Percentiles rank a stretch among this genome's conserved stretches.
These are phyloP conservation scores for Pelobates cultripes DNA, from an alignment of 2,797 vertebrate species.

Conservation along the genomic window DNA sequence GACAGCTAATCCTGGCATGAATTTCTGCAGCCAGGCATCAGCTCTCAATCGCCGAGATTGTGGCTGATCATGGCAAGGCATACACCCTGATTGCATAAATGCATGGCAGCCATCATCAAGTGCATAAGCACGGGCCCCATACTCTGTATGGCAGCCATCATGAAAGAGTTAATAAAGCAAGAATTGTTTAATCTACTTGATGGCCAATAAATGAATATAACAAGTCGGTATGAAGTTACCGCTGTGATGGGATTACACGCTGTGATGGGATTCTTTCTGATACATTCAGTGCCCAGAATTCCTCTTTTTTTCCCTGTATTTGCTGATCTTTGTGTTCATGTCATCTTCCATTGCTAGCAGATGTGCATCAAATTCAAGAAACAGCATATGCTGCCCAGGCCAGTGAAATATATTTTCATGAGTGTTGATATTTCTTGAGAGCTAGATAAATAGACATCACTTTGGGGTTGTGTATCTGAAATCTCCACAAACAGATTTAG, in stretches of 20 bases:
- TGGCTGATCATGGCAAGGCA: no score
- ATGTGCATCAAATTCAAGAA: slow-evolving; percentile 40
- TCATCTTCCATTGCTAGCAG: slow-evolving; percentile 26
- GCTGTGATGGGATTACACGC: background rate
- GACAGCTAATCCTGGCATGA: no score
- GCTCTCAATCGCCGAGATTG: no score
- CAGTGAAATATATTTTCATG: slow-evolving; percentile 17
- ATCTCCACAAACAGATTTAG: slow-evolving; percentile 29
- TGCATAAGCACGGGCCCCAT: no score
- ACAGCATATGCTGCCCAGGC: slow-evolving; percentile 34
- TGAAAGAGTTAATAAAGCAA: no score
- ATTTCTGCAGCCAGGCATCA: no score
- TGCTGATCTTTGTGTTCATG: slow-evolving; percentile 8
- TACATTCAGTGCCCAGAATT: background rate
- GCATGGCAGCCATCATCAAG: no score
- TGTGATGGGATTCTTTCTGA: background rate
- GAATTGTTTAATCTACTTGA: background rate
- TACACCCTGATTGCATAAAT: no score
- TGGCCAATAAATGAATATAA: background rate
- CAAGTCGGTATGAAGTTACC: background rate
- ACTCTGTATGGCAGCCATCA: no score
- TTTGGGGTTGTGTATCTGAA: slow-evolving; percentile 5
- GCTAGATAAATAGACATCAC: slow-evolving; percentile 10
- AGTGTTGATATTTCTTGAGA: slow-evolving; percentile 43
- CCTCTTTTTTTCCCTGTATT: background rate